Base-by-base conservation (phyloP, 2,113 vertebrate species). In the Plecturocebus donacophilus region DNA sequence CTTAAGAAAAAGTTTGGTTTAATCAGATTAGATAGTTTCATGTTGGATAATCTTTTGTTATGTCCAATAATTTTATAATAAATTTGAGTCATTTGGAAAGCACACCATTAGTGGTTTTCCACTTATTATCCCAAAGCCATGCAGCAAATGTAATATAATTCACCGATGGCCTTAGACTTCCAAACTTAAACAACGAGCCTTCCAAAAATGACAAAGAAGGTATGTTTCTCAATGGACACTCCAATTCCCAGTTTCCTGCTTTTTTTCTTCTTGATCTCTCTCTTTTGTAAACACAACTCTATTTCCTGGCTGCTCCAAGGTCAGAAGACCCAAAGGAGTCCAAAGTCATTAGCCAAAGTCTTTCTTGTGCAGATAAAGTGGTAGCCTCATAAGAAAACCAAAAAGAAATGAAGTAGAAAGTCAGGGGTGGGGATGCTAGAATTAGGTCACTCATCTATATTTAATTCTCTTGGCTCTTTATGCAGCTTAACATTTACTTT, bases 381-480 rank as follows among this genome's bases (percentile, higher is more conserved):
- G 11, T 30, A 52, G 83, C 76, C 17, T 71, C 30, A 58, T 58
- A 87, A 83, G 35, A 21, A 83, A 14, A 93, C 16, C 16, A 66
- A 87, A 87, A 25, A 71, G 45, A 35, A 27, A 32, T 23, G 45
- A 80, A 45, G 38, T 20, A 54, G 61, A 84, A 93, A 91, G 30
- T 64, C 7, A 16, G 49, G 27, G 5, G 21, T 61, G 21, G 35
- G 14, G 45, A 76, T 90, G 64, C 83, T 42, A 96, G 94, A 88
- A 71, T 87, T 88, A 75, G 61, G 68, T 86, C 82, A 49, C 54
- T 54, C 27, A 56, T 71, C 40, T 96, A 49, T 90, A 91, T 92
- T 94, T 96, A 96, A 97, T 94, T 94, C 58, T 81, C 12, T 96
- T 90, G 8, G 25, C 20, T 89, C 47, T 89, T 94, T 40, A 49